A percentile compares a stretch with the other conserved stretches of the same genome.
These are phyloP conservation scores for Azemiops feae DNA, from an alignment of 2,113 vertebrate genomes.

Conservation along the genomic window DNA sequence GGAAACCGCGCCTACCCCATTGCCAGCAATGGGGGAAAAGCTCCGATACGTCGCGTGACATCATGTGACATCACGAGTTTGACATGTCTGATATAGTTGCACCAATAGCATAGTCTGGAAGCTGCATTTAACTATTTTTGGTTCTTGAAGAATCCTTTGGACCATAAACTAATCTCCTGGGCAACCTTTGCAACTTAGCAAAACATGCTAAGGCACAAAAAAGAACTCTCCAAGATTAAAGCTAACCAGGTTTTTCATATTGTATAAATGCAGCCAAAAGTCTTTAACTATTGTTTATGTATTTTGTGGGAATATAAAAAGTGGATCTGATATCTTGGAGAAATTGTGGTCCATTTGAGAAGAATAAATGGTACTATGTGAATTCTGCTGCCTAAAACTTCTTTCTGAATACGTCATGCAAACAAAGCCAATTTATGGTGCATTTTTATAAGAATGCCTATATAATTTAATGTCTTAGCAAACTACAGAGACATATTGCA, in stretches of 20 bases:
- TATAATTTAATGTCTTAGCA: not conserved
- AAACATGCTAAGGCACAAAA: not conserved
- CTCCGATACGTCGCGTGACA: too few species aligned
- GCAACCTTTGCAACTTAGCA: not conserved
- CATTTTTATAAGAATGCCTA: not conserved
- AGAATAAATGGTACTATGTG: not conserved
- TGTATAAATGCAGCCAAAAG: not conserved
- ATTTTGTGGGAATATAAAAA: not conserved
- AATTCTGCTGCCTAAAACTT: not conserved
- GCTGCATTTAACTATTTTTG: not conserved
- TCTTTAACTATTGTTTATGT: not conserved
- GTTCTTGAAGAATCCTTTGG: not conserved
- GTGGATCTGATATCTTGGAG: not conserved
- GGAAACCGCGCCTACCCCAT: too few species aligned
- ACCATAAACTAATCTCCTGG: not conserved
- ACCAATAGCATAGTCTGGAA: not conserved
- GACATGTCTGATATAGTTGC: not conserved
- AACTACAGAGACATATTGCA: conserved; percentile 54
- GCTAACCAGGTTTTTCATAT: not conserved
- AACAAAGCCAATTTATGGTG: not conserved
- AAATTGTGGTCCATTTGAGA: not conserved
- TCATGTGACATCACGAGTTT: too few species aligned
- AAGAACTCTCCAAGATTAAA: not conserved
- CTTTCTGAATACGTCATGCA: not conserved
- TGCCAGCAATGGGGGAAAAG: too few species aligned